These are phyloP conservation scores for Andricus quercusramuli DNA, from an alignment of 2,888 invertebrate species.

Conservation along the genomic window DNA sequence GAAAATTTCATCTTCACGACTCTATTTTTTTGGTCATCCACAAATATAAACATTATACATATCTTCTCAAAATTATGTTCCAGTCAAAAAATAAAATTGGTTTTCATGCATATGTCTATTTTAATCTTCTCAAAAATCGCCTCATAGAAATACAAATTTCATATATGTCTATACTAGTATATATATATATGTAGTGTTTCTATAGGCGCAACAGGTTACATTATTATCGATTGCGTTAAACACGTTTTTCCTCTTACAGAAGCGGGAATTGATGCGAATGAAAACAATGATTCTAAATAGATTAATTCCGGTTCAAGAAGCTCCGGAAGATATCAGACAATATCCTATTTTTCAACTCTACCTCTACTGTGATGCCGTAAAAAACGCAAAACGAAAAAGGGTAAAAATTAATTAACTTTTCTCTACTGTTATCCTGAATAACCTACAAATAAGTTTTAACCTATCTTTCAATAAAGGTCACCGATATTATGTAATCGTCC, in stretches of 20 bases:
- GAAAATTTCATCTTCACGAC: neutral
- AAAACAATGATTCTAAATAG: conserved; percentile 85
- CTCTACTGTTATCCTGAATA: neutral
- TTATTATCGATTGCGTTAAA: neutral
- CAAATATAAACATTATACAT: too few relatives aligned
- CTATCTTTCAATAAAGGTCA: too few relatives aligned
- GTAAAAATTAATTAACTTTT: conserved; percentile 52
- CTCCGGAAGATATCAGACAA: conserved; percentile 83
- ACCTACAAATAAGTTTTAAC: neutral
- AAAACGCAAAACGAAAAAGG: conserved; percentile 64
- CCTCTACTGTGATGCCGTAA: conserved; percentile 67
- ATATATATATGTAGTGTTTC: too few relatives aligned
- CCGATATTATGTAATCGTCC: too few relatives aligned
- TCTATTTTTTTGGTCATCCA: too few relatives aligned
- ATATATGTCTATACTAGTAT: too few relatives aligned
- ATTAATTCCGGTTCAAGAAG: conserved; percentile 84
- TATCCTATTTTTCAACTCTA: conserved; percentile 83
- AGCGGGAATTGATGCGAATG: conserved; percentile 85
- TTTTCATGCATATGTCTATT: too few relatives aligned
- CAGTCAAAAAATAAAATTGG: too few relatives aligned
- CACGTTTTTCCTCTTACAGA: conserved; percentile 75
- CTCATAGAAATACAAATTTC: too few relatives aligned
- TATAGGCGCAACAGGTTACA: neutral
- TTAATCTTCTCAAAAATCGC: too few relatives aligned
- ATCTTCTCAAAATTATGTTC: too few relatives aligned